Percentiles rank a stretch among this genome's conserved stretches.
These are phyloP conservation scores for Apodemia mormo DNA, from an alignment of 2,888 invertebrate species.

Conservation along the genomic window DNA sequence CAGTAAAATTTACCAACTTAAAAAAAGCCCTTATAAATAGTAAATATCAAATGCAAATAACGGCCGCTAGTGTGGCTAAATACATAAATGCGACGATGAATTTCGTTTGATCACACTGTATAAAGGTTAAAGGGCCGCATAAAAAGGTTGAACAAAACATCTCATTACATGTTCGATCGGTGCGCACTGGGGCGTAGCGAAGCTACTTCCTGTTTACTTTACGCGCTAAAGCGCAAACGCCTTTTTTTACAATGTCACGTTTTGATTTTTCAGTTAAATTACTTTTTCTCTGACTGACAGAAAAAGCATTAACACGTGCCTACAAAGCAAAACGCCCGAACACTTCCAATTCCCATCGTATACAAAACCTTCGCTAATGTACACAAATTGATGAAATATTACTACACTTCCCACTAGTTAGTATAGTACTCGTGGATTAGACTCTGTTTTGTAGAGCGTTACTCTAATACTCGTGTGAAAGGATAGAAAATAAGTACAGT, in stretches of 20 bases:
- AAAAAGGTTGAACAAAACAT: slow-evolving; percentile 62
- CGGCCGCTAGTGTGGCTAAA: neutral
- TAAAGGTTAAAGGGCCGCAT: slow-evolving; percentile 58
- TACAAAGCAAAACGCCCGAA: neutral
- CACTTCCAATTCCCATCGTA: neutral
- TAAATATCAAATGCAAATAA: neutral
- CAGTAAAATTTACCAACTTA: too few species aligned
- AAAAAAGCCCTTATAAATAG: neutral
- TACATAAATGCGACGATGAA: neutral
- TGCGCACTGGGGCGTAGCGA: slow-evolving; percentile 54
- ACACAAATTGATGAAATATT: too few species aligned
- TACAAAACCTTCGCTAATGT: too few species aligned
- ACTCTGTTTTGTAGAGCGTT: too few species aligned
- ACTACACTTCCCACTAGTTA: too few species aligned
- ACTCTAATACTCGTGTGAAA: too few species aligned
- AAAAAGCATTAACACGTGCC: neutral
- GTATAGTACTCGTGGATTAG: too few species aligned
- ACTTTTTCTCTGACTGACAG: neutral
- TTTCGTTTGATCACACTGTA: slow-evolving; percentile 44
- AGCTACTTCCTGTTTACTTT: slow-evolving; percentile 62
- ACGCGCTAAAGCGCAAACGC: slow-evolving; percentile 24
- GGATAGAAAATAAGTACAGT: too few species aligned
- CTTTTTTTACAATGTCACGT: slow-evolving; percentile 30
- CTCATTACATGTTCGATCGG: slow-evolving; percentile 64
- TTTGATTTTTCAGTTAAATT: neutral